Conservation (phyloP, 1,140 invertebrate species). For the Stegodyphus dumicola region DNA sequence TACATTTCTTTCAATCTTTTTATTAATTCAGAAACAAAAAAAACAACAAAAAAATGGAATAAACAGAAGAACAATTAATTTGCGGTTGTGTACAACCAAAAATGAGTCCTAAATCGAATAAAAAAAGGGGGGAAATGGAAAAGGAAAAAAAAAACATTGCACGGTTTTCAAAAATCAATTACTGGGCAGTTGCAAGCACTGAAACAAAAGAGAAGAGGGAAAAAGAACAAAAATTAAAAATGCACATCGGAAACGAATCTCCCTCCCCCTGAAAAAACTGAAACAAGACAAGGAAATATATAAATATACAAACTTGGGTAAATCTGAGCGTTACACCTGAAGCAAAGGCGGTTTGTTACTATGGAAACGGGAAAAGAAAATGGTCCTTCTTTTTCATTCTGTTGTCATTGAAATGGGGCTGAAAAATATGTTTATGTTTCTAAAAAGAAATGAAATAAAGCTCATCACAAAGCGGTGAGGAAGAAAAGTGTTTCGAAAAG, state of each 20-base stretch:
- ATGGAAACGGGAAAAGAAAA: slow-evolving; percentile 47
- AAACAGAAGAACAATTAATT: no score
- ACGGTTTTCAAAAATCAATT: neutral
- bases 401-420: slow-evolving; percentile 50
- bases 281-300: neutral
- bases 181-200: neutral
- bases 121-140: no score
- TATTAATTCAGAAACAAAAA: no score
- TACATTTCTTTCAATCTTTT: no score
- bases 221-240: slow-evolving; percentile 13
- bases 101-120: no score
- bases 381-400: slow-evolving; percentile 51
- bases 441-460: slow-evolving; percentile 49
- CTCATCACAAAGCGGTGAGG: slow-evolving; percentile 33
- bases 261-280: neutral
- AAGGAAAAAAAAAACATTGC: no score
- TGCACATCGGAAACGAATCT: slow-evolving; percentile 7
- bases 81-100: no score
- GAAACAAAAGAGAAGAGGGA: neutral
- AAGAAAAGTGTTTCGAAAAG: slow-evolving; percentile 30
- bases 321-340: slow-evolving; percentile 48
- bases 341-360: slow-evolving; percentile 21
- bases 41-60: no score
- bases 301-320: slow-evolving; percentile 18
- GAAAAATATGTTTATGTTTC: slow-evolving; percentile 55